These are phyloP conservation scores for Hermetia illucens DNA, from an alignment of 1,140 invertebrate genomes.

Conservation along the genomic window DNA sequence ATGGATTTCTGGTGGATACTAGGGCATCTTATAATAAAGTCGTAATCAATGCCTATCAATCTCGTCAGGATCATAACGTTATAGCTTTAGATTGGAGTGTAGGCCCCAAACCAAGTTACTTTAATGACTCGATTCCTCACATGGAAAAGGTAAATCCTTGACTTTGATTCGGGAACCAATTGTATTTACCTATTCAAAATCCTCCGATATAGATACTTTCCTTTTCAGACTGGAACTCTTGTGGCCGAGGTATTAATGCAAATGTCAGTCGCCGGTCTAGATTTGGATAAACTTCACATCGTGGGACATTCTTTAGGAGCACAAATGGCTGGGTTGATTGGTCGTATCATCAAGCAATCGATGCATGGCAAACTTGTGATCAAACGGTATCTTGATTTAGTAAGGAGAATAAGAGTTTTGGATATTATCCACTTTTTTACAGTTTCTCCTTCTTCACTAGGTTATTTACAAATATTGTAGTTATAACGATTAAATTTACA, in stretches of 20 bases:
- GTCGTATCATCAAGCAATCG: conserved; percentile 19
- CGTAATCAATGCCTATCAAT: conserved; percentile 16
- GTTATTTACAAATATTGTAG: background rate
- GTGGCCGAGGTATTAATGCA: conserved; percentile 10
- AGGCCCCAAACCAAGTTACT: conserved; percentile 34
- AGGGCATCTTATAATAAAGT: conserved; percentile 34
- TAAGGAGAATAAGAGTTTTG: background rate
- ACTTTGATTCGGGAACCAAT: no score
- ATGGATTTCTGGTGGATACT: conserved; percentile 35
- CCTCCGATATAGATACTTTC: background rate
- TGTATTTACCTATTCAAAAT: no score
- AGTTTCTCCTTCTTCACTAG: background rate
- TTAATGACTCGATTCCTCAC: no score
- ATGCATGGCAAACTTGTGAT: conserved; percentile 7
- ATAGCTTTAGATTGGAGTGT: conserved; percentile 39
- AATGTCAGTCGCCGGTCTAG: conserved; percentile 15
- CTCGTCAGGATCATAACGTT: conserved; percentile 17
- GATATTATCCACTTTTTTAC: background rate
- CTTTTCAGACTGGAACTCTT: conserved; percentile 1
- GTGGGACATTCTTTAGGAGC: conserved; percentile 56
- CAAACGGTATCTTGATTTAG: conserved; percentile 6
- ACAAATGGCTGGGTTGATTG: conserved; percentile 48
- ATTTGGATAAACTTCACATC: conserved; percentile 36
- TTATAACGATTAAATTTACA: no score
- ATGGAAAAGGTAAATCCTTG: no score